Evolutionary conservation across 2,797 vertebrate genomes (phyloP).

Genomic region (Arnoldichthys spilopterus): DNA sequence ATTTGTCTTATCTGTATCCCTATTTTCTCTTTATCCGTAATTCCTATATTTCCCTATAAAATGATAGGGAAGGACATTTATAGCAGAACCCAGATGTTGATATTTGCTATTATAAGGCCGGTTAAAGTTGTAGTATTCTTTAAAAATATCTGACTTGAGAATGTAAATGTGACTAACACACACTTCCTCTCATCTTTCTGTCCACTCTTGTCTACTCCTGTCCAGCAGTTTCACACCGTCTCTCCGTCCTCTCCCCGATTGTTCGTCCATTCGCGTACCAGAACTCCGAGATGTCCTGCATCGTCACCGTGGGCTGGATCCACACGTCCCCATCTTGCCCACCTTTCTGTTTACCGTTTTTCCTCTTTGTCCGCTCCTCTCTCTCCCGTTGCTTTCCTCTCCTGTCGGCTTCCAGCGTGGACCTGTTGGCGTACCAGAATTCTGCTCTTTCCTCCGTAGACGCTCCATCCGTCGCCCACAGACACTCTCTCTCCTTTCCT

Average conservation of each 20-base stretch:
- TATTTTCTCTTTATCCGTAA: too few species aligned
- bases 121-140: too few species aligned
- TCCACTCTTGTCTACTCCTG: not conserved
- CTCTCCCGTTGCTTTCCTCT: slow-evolving; percentile 18
- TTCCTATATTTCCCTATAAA: too few species aligned
- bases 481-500: slow-evolving; percentile 26
- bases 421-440: slow-evolving; percentile 63
- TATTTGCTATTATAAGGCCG: too few species aligned
- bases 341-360: slow-evolving; percentile 3
- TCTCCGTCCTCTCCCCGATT: slow-evolving; percentile 5
- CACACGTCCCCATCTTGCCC: slow-evolving; percentile 45
- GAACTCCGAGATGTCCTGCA: slow-evolving; percentile 63
- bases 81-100: too few species aligned
- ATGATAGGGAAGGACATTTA: too few species aligned
- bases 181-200: not conserved
- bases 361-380: slow-evolving; percentile 6
- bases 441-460: slow-evolving; percentile 63
- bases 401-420: slow-evolving; percentile 40
- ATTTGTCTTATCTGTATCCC: too few species aligned
- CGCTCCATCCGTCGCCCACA: slow-evolving; percentile 55
- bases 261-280: slow-evolving; percentile 56
- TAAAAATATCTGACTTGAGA: too few species aligned
- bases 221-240: not conserved
- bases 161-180: too few species aligned
- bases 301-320: slow-evolving; percentile 63